Percentiles rank a stretch among this genome's conserved stretches.
Evolutionary conservation across 2,888 invertebrate genomes (phyloP).

Genomic region (Cetonia aurata): DNA sequence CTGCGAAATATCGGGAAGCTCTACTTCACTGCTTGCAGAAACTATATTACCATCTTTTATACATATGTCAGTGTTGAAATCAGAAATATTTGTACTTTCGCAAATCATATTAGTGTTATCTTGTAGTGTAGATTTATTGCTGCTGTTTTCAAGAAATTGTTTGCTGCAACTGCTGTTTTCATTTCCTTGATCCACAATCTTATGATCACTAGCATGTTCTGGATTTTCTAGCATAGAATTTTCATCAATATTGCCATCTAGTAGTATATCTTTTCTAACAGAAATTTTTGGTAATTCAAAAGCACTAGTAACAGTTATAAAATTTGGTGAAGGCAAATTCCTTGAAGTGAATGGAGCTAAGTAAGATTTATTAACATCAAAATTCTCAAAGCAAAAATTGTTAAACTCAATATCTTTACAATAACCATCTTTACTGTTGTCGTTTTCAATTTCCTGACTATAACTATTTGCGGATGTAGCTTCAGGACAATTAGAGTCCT

Average conservation of each 20-base stretch:
- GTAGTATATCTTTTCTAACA: constrained; percentile 29
- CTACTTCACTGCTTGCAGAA: too few relatives aligned
- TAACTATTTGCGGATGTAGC: not conserved
- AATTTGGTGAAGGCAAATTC: not conserved
- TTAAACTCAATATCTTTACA: constrained; percentile 30
- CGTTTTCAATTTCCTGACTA: not conserved
- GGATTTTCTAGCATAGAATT: not conserved
- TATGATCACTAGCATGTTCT: not conserved
- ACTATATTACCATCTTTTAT: too few relatives aligned
- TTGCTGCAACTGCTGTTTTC: constrained; percentile 3
- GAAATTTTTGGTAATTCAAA: constrained; percentile 27
- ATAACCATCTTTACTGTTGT: constrained; percentile 26
- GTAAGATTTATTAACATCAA: constrained; percentile 45
- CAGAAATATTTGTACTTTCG: too few relatives aligned
- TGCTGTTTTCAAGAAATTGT: not conserved
- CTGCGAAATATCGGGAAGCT: too few relatives aligned
- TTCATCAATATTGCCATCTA: not conserved
- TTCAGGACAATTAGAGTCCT: not conserved
- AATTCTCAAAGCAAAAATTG: constrained; percentile 44
- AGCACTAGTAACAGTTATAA: not conserved
- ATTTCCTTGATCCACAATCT: not conserved
- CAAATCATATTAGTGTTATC: not conserved
- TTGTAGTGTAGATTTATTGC: not conserved
- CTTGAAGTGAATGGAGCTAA: constrained; percentile 17
- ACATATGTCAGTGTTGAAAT: too few relatives aligned